Percentiles rank a stretch among this genome's conserved stretches.
Evolutionary conservation across 2,797 vertebrate genomes (phyloP).

Genomic region (Lepus townsendii): DNA sequence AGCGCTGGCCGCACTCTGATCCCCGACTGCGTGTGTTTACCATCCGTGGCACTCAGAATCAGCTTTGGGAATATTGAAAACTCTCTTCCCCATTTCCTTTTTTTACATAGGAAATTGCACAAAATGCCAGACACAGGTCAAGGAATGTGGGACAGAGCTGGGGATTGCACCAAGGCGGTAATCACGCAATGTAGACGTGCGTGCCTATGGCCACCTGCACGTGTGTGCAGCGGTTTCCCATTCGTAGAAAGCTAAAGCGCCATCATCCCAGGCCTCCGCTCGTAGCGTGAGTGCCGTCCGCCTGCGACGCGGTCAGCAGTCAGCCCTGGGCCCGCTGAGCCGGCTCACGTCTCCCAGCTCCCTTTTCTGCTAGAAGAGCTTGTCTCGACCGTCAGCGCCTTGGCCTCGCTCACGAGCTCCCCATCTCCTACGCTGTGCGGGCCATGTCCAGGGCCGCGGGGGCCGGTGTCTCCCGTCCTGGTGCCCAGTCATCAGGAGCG

Average conservation of each 20-base stretch:
- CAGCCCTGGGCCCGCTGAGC: too few species aligned
- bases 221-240: too few species aligned
- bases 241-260: too few species aligned
- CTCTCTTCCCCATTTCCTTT: background rate
- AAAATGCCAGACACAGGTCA: too few species aligned
- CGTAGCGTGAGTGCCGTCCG: too few species aligned
- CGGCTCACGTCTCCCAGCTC: background rate
- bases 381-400: fast-evolving
- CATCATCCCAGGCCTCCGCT: too few species aligned
- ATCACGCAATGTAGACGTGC: fast-evolving
- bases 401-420: background rate
- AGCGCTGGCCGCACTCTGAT: too few species aligned
- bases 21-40: background rate
- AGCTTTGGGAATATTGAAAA: background rate
- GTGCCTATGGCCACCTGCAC: too few species aligned
- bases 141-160: background rate
- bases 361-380: background rate
- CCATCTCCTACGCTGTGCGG: too few species aligned
- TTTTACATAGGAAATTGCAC: background rate
- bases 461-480: background rate
- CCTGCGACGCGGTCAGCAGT: too few species aligned
- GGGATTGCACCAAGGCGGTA: fast-evolving
- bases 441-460: too few species aligned
- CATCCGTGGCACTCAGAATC: too few species aligned
- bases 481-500: fast-evolving